phyloP scores from a whole-genome alignment of 1,140 invertebrate genomes.

The Yoshiicerus persimilis region DNA sequence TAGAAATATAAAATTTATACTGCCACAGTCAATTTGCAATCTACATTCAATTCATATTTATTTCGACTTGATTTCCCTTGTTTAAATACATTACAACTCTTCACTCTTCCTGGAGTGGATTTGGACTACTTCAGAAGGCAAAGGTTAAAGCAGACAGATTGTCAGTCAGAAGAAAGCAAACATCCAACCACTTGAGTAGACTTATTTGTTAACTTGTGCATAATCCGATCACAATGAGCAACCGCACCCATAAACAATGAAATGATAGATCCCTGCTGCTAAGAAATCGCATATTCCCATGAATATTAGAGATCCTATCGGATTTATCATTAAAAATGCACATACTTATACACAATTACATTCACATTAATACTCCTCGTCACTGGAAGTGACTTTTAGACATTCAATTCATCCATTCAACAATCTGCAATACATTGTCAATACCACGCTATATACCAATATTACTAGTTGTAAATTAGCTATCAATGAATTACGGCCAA shows the following conservation, averaged over 20 bases:
- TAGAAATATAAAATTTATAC: background rate
- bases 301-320: conserved; percentile 26
- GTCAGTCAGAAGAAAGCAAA: background rate
- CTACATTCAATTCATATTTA: background rate
- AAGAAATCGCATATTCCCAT: conserved; percentile 30
- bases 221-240: background rate
- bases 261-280: conserved; percentile 28
- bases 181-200: background rate
- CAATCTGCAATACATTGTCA: background rate
- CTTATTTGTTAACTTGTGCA: background rate
- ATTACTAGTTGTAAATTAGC: background rate
- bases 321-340: conserved; percentile 7
- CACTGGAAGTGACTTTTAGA: background rate
- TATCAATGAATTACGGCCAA: too few species aligned
- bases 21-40: background rate
- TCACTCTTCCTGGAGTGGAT: background rate
- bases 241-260: conserved; percentile 33
- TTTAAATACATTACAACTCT: background rate
- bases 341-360: background rate
- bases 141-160: background rate
- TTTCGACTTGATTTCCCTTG: background rate
- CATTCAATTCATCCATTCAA: background rate
- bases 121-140: background rate
- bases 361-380: background rate
- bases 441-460: background rate